These are phyloP conservation scores for Lamproptera curius DNA, from an alignment of 2,888 invertebrate species.

Conservation along the genomic window DNA sequence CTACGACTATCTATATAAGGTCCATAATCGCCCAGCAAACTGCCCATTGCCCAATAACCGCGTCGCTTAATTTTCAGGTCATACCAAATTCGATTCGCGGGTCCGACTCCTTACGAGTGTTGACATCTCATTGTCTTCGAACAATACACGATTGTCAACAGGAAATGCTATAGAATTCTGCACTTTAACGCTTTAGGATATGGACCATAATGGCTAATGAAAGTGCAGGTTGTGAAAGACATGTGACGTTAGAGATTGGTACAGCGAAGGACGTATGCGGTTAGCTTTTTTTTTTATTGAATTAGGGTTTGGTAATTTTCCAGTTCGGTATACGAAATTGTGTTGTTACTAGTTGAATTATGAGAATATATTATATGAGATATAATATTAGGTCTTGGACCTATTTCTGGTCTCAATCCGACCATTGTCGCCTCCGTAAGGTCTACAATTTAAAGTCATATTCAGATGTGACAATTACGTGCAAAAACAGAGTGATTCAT, in stretches of 20 bases:
- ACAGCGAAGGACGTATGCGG: conserved; percentile 5
- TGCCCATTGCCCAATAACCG: conserved; percentile 3
- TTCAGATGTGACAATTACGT: too few species aligned
- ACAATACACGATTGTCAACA: conserved; percentile 37
- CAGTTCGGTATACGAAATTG: neutral
- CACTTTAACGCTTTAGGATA: neutral
- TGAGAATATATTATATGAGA: neutral
- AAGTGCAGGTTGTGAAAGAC: conserved; percentile 7
- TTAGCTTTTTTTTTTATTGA: neutral
- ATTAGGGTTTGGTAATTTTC: neutral
- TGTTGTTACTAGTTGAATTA: neutral
- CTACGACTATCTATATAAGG: too few species aligned
- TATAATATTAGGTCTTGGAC: neutral
- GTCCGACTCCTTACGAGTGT: conserved; percentile 36
- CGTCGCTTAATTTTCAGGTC: conserved; percentile 9
- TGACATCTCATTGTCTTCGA: conserved; percentile 43
- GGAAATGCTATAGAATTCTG: conserved; percentile 8
- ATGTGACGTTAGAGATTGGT: conserved; percentile 5
- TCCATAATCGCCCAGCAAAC: neutral
- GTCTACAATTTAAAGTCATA: too few species aligned
- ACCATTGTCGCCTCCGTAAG: too few species aligned
- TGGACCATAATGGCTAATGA: conserved; percentile 6
- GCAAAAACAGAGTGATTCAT: too few species aligned
- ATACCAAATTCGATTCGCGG: conserved; percentile 33
- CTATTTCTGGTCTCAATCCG: neutral